Evolutionary conservation across 2,888 invertebrate genomes (phyloP), one percentile per base, ranked within the genome.

Genomic region (Agonopterix subpropinquella): DNA sequence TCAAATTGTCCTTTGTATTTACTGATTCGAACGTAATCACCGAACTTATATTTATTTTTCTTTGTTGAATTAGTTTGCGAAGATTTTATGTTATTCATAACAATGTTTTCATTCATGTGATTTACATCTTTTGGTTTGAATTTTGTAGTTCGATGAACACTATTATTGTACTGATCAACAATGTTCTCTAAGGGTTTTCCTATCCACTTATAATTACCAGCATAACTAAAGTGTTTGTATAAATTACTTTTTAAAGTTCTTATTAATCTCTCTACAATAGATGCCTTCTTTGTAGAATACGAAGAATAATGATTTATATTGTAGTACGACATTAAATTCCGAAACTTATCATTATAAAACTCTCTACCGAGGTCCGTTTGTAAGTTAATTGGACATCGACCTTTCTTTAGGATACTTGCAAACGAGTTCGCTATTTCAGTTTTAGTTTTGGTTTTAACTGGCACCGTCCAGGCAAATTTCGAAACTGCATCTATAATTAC

Each of bases 1-100:
- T 47, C 45, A 53, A 65, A 63, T 8, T 47, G 15, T 45, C 48
- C 47, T 45, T 57, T 55, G 39, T 55, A 53, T 50, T 62, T 62
- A 39, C 62, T 64, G 41, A 62, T 56, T 15, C 64, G 54, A 7
- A 64, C 65, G n/a, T 39, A 35, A 49, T 62, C 61, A 13, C 59
- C 60, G 45, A 43, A 3, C 10, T 37, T n/a, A 15, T n/a, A 47
- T 18, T 43, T 47, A 36, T 8, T 36, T 9, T 36, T 45, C 2
- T 11, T 10, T 39, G 11, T 10, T 41, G n/a, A 8, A n/a, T 41
- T 41, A 3, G 11, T 11, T 11, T 41, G 41, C 1, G 37, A 7
- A 11, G 3, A 11, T n/a, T 41, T n/a, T 11, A 41, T 11, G 11
- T 41, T n/a, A 2, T 41, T 10, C 11, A 11, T 11, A 4, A 39